These are phyloP conservation scores for Elymnias hypermnestra DNA, from an alignment of 1,140 invertebrate species.

Conservation along the genomic window DNA sequence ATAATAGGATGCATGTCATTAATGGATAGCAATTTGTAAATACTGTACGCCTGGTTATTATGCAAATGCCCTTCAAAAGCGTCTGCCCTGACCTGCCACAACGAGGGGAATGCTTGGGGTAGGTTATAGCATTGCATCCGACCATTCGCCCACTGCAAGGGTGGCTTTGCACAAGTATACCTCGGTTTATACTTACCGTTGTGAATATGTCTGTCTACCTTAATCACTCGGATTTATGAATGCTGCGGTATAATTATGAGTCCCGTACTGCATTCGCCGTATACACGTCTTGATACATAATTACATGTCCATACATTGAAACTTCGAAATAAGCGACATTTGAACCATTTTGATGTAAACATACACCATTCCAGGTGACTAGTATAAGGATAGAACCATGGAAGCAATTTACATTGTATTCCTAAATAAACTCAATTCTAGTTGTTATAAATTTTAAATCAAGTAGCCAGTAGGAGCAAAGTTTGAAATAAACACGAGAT, in stretches of 20 bases:
- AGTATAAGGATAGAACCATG: too few species aligned
- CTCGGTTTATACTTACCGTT: conserved; percentile 41
- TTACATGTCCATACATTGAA: conserved; percentile 22
- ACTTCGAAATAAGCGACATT: conserved; percentile 2
- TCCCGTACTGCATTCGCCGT: conserved; percentile 34
- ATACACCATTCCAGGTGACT: too few species aligned
- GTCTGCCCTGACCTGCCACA: conserved; percentile 61
- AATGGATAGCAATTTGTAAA: conserved; percentile 26
- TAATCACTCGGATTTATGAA: conserved; percentile 61
- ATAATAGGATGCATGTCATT: conserved; percentile 24
- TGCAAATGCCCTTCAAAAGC: conserved; percentile 63
- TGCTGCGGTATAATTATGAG: conserved; percentile 54
- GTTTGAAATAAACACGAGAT: conserved; percentile 58
- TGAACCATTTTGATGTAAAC: neutral
- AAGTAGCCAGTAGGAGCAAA: conserved; percentile 34
- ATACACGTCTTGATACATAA: conserved; percentile 24
- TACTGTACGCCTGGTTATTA: conserved; percentile 54
- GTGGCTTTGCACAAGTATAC: conserved; percentile 66
- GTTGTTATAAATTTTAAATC: conserved; percentile 51
- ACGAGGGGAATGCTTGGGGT: conserved; percentile 64
- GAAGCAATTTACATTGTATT: too few species aligned
- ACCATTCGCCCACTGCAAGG: conserved; percentile 60
- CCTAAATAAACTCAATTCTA: conserved; percentile 20
- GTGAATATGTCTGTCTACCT: conserved; percentile 58
- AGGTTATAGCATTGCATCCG: conserved; percentile 68